These are phyloP conservation scores for Theocolax elegans DNA, from an alignment of 1,140 invertebrate species.

Conservation along the genomic window DNA sequence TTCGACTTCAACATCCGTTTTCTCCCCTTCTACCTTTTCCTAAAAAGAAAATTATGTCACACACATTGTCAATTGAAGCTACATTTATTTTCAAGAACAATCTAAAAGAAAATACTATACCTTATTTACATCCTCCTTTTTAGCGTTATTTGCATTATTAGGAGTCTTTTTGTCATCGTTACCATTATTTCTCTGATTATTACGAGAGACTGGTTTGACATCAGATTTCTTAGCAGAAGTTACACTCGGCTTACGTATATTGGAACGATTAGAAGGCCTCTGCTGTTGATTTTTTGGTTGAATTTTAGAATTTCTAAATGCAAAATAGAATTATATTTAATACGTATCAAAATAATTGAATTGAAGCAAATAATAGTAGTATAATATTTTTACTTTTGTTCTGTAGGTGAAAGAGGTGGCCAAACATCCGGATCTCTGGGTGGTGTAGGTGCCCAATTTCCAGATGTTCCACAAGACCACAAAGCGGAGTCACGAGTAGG, in stretches of 20 bases:
- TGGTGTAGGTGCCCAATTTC: constrained; percentile 76
- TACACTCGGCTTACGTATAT: constrained; percentile 60
- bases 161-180: constrained; percentile 71
- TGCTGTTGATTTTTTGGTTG: constrained; percentile 65
- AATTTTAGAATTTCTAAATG: constrained; percentile 56
- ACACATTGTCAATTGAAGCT: neutral
- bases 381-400: constrained; percentile 69
- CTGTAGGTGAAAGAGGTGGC: constrained; percentile 87
- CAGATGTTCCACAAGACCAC: constrained; percentile 57
- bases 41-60: constrained; percentile 42
- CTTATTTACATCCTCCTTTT: constrained; percentile 64
- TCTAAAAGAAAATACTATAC: constrained; percentile 39
- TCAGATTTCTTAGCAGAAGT: constrained; percentile 56
- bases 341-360: neutral
- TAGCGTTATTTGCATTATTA: constrained; percentile 53
- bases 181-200: constrained; percentile 43
- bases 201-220: constrained; percentile 59
- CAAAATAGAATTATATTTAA: neutral
- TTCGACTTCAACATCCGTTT: constrained; percentile 77
- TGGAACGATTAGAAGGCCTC: constrained; percentile 62
- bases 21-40: constrained; percentile 74
- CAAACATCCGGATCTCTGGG: constrained; percentile 87
- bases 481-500: constrained; percentile 69
- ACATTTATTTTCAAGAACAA: neutral
- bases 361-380: no score